Evolutionary conservation across 2,888 invertebrate species (phyloP).

Genomic region (Lasiommata megera): DNA sequence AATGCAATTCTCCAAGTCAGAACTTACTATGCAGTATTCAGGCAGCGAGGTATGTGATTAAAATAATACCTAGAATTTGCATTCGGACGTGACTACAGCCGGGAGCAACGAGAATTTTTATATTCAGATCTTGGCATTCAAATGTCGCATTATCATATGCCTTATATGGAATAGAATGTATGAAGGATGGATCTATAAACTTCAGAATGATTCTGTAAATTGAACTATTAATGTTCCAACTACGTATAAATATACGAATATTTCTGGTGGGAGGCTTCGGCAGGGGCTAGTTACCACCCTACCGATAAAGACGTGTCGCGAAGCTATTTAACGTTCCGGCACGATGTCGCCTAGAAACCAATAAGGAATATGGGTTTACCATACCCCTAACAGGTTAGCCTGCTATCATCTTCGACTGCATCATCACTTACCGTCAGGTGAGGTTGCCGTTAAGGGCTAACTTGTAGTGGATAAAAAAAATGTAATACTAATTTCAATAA

Average conservation of each 20-base stretch:
- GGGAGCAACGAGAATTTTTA: constrained; percentile 24
- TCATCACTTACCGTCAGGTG: too few species aligned
- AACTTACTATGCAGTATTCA: constrained; percentile 16
- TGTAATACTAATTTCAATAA: too few species aligned
- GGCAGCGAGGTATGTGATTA: constrained; percentile 29
- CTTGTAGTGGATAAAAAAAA: too few species aligned
- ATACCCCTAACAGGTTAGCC: too few species aligned
- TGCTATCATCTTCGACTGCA: too few species aligned
- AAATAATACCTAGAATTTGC: constrained; percentile 33
- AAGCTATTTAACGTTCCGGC: too few species aligned
- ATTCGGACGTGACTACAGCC: constrained; percentile 27
- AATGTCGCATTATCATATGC: constrained; percentile 11
- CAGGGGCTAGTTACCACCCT: too few species aligned
- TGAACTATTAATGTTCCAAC: background rate
- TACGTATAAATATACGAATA: background rate
- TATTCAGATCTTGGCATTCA: constrained; percentile 17
- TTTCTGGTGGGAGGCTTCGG: too few species aligned
- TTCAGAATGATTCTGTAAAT: background rate
- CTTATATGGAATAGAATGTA: constrained; percentile 5
- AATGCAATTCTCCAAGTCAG: constrained; percentile 23
- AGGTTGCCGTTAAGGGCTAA: too few species aligned
- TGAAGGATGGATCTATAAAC: constrained; percentile 1
- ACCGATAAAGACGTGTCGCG: too few species aligned
- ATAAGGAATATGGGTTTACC: too few species aligned
- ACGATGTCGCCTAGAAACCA: too few species aligned